Evolutionary conservation across 2,797 vertebrate genomes (phyloP).

Genomic region (Alfaro cultratus): DNA sequence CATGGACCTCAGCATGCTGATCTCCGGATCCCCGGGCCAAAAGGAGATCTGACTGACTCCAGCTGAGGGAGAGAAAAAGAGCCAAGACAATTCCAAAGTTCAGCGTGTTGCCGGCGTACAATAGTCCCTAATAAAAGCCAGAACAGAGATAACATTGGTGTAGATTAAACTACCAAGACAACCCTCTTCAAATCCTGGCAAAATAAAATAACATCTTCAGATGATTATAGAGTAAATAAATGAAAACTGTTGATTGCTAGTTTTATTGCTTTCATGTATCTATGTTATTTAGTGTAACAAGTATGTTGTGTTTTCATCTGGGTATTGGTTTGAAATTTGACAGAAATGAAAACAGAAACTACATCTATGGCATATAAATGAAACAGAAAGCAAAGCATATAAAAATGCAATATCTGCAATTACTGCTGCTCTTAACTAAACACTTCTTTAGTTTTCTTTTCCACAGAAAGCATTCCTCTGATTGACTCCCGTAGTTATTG

Average conservation of each 20-base stretch:
- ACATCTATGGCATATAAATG: background rate
- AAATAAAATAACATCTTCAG: background rate
- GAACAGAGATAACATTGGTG: background rate
- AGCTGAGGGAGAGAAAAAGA: constrained; percentile 72
- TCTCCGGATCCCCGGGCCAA: constrained; percentile 95
- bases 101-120: background rate
- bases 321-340: background rate
- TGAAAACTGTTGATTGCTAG: background rate
- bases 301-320: background rate
- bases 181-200: background rate
- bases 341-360: background rate
- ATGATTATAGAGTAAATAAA: background rate
- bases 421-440: background rate
- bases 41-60: constrained; percentile 94
- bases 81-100: constrained; percentile 5
- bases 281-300: background rate
- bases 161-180: background rate
- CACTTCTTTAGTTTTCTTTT: background rate
- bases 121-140: constrained; percentile 10
- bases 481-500: background rate
- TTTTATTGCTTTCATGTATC: background rate
- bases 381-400: background rate
- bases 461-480: background rate
- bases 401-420: background rate
- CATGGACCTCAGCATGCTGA: constrained; percentile 82